A percentile compares a stretch with the other conserved stretches of the same genome.
phyloP scores from a whole-genome alignment of 1,140 invertebrate species.

The Cyclina sinensis region DNA sequence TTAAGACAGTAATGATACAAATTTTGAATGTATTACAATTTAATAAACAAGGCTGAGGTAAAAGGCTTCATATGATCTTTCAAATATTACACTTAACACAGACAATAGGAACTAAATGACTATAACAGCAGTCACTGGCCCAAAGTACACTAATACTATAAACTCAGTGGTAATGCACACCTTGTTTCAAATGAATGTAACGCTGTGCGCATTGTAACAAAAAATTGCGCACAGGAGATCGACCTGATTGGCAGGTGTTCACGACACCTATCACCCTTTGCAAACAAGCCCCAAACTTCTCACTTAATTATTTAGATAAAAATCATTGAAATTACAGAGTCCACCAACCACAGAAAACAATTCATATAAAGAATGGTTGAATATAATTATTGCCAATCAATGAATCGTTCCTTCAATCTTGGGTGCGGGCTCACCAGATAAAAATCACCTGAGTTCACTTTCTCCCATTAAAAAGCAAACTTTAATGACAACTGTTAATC shows the following conservation, averaged over 20 bases:
- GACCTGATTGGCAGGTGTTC: constrained; percentile 56
- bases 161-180: neutral
- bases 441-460: constrained; percentile 33
- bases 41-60: neutral
- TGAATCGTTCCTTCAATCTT: constrained; percentile 12
- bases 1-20: constrained; percentile 2
- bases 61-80: constrained; percentile 11
- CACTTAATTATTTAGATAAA: constrained; percentile 58
- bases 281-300: constrained; percentile 14
- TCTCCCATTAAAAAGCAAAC: neutral
- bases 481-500: constrained; percentile 13
- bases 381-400: constrained; percentile 26
- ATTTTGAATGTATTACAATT: neutral
- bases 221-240: neutral
- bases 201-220: neutral
- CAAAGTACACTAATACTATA: neutral
- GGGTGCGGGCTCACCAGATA: neutral
- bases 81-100: constrained; percentile 18
- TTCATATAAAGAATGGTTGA: constrained; percentile 11
- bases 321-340: constrained; percentile 44
- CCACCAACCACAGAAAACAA: neutral
- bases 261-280: constrained; percentile 21
- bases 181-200: neutral
- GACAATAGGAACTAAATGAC: constrained; percentile 24
- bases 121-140: neutral